phyloP scores from a whole-genome alignment of 2,797 vertebrate genomes.

The Amniataba percoides region DNA sequence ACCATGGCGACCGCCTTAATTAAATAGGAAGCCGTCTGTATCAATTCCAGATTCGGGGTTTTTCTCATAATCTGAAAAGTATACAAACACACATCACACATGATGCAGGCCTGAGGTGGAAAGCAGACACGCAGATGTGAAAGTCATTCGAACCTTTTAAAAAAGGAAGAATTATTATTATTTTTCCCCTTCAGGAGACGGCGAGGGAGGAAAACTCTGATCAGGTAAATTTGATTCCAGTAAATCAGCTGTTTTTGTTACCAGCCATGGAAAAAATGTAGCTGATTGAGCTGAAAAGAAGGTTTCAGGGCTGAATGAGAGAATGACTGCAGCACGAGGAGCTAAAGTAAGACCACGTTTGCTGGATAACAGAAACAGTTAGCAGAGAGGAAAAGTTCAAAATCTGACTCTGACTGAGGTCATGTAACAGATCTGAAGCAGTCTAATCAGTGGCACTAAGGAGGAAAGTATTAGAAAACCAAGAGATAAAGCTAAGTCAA shows the following conservation, averaged over 20 bases:
- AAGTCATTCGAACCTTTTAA: conserved; percentile 62
- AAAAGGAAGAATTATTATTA: conserved; percentile 49
- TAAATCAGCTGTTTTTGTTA: conserved; percentile 68
- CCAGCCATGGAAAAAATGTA: conserved; percentile 79
- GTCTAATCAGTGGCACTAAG: neutral
- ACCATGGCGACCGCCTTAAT: conserved; percentile 57
- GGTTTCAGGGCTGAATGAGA: conserved; percentile 22
- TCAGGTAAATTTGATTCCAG: conserved; percentile 78
- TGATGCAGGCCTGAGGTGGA: conserved; percentile 57
- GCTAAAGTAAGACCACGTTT: neutral
- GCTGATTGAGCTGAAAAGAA: conserved; percentile 59
- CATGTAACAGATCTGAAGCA: neutral
- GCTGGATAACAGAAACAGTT: neutral
- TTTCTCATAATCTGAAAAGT: conserved; percentile 37
- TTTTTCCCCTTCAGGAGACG: conserved; percentile 57
- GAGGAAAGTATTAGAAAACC: neutral
- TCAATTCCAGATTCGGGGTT: conserved; percentile 34
- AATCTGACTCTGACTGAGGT: neutral
- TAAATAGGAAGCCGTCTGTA: conserved; percentile 61
- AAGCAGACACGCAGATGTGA: conserved; percentile 80
- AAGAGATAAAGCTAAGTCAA: neutral
- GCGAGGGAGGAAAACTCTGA: conserved; percentile 69
- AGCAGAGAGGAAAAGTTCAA: neutral
- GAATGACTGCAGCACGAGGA: conserved; percentile 23
- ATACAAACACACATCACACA: conserved; percentile 40